Conservation (phyloP, 2,888 invertebrate genomes). For the Drosophila austrosaltans region DNA sequence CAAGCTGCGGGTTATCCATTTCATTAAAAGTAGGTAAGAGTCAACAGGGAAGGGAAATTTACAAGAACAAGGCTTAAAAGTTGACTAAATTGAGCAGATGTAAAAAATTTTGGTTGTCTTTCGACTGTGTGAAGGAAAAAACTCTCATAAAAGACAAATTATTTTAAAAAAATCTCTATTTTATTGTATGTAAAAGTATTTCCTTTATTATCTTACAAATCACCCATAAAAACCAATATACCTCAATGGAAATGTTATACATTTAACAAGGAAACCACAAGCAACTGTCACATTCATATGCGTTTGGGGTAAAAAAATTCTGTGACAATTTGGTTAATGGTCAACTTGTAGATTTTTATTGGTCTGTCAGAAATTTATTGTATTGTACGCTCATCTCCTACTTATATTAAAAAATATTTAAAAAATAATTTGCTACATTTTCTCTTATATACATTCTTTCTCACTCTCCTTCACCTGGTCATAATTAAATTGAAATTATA, state of each 20-base stretch:
- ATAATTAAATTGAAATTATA: slow-evolving; percentile 17
- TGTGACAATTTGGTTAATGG: slow-evolving; percentile 72
- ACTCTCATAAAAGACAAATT: too few species aligned
- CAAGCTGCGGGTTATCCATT: too few species aligned
- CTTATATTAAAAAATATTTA: slow-evolving; percentile 1
- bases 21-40: too few species aligned
- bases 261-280: slow-evolving; percentile 42
- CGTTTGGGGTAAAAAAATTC: slow-evolving; percentile 43
- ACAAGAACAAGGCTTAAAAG: too few species aligned
- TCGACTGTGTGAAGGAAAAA: too few species aligned
- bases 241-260: slow-evolving; percentile 6
- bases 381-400: background rate
- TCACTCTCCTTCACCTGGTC: background rate
- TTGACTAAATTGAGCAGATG: too few species aligned
- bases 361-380: slow-evolving; percentile 50
- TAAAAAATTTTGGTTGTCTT: too few species aligned
- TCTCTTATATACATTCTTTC: background rate
- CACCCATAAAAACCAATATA: background rate
- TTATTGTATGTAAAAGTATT: background rate
- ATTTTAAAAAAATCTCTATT: too few species aligned
- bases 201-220: background rate
- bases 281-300: slow-evolving; percentile 64
- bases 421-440: background rate
- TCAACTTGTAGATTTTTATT: slow-evolving; percentile 60
- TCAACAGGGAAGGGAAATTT: too few species aligned